These are phyloP conservation scores for Bungarus multicinctus DNA, from an alignment of 2,113 vertebrate genomes.

Conservation along the genomic window DNA sequence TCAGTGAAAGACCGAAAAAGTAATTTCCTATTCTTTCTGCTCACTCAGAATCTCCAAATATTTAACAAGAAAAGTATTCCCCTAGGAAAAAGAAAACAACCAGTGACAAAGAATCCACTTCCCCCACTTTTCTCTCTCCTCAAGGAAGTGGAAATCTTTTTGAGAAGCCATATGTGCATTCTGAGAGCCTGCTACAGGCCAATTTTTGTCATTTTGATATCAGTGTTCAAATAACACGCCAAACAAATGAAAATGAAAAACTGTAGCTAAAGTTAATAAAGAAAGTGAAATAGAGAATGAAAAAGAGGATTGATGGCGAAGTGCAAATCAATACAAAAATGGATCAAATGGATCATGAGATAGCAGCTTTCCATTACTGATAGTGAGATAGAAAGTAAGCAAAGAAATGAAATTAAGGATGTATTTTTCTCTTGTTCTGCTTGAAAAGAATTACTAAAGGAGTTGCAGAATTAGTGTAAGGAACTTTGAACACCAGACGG, in stretches of 20 bases:
- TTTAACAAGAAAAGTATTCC: not conserved
- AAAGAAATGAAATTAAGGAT: constrained; percentile 38
- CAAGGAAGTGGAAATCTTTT: not conserved
- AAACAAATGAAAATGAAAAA: constrained; percentile 8
- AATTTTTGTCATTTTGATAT: not conserved
- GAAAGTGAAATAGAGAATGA: constrained; percentile 37
- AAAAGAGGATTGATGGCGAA: constrained; percentile 35
- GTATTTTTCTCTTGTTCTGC: constrained; percentile 18
- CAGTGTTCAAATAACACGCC: not conserved
- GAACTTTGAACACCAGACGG: constrained; percentile 6
- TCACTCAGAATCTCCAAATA: not conserved
- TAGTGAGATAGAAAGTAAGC: constrained; percentile 30
- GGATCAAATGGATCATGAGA: not conserved
- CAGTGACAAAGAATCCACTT: not conserved
- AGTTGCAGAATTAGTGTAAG: not conserved
- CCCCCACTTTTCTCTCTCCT: not conserved
- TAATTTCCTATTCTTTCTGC: not conserved
- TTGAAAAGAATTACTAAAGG: constrained; percentile 7
- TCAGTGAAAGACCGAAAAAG: not conserved
- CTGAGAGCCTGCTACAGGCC: not conserved
- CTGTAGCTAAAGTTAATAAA: constrained; percentile 25
- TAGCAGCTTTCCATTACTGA: constrained; percentile 23
- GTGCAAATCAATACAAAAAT: constrained; percentile 41
- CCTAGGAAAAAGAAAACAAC: not conserved
- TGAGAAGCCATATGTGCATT: not conserved